Evolutionary conservation across 1,140 invertebrate species (phyloP), one percentile per base, ranked within the genome.

Genomic region (Drosophila tropicalis): DNA sequence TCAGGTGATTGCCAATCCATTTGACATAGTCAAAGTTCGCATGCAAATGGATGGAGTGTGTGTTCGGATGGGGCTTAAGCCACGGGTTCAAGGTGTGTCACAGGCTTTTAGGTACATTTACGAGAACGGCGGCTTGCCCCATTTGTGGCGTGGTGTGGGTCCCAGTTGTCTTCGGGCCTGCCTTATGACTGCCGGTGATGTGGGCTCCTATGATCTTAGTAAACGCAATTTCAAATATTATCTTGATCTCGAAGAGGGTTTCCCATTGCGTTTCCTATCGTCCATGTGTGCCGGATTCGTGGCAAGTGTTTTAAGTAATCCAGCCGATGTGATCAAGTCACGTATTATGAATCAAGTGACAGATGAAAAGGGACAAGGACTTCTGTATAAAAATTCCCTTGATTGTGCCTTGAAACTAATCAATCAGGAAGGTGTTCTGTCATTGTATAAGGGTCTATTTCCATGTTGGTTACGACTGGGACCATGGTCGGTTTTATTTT

Each of bases 401-500:
- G 76, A 80, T 0, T 89, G 76, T 12, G 0, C 72, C 0, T 5
- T 29, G 3, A 74, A 67, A 32, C 5, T 89, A 17, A 0, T 89
- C 0, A 63, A 12, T 1, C 70, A 87, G 1, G 84, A 87, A 66
- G 80, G 84, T 0, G 0, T 29, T 0, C 1, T 72, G 0, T 56
- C 56, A 1, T 13, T 89, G 1, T 87, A 83, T 41, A 87, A 80
- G 47, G 84, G 80, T 2, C 17, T 87, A 0, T n/a, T 87, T 1
- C 79, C 83, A 4, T 73, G 67, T 29, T 89, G 79, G 76, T 54
- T 83, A 5, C 58, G 79, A 1, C n/a, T 87, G 5, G 76, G 83
- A 1, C 69, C 83, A 3, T 87, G 81, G 69, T 87, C 83, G 6
- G 63, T 87, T 3, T 25, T 87, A 0, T 87, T 87, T 57, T 87